These are phyloP conservation scores for Torymus aiolomorphi DNA, from an alignment of 2,888 invertebrate genomes.

Conservation along the genomic window DNA sequence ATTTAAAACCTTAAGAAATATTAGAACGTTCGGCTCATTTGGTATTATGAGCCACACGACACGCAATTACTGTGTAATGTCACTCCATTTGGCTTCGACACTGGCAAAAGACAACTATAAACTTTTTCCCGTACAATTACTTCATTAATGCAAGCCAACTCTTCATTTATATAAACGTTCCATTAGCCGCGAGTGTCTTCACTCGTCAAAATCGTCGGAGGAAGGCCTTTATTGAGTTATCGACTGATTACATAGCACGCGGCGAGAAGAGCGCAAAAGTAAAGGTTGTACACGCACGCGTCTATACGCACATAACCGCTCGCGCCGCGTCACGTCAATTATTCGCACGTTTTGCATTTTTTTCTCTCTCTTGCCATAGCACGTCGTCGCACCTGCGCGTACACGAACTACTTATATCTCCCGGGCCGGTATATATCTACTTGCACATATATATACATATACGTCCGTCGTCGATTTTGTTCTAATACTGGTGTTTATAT, in stretches of 20 bases:
- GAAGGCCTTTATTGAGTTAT: slow-evolving; percentile 42
- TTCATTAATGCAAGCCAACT: too few species aligned
- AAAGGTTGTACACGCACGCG: background rate
- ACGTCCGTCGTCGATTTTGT: slow-evolving; percentile 44
- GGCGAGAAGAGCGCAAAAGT: slow-evolving; percentile 12
- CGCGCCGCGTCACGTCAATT: slow-evolving; percentile 28
- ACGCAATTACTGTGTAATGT: too few species aligned
- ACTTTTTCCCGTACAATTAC: too few species aligned
- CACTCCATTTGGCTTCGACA: too few species aligned
- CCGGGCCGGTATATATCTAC: background rate
- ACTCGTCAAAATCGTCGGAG: background rate
- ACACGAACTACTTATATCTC: slow-evolving; percentile 41
- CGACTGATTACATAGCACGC: slow-evolving; percentile 33
- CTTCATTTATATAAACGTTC: background rate
- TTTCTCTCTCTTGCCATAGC: background rate
- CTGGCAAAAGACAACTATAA: too few species aligned
- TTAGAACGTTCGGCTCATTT: too few species aligned
- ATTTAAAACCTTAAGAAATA: too few species aligned
- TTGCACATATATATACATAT: background rate
- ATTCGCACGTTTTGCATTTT: slow-evolving; percentile 31
- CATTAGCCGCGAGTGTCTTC: background rate
- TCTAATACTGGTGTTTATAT: slow-evolving; percentile 56
- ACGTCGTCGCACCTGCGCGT: slow-evolving; percentile 46
- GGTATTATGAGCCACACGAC: too few species aligned
- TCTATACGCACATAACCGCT: too few species aligned